Evolutionary conservation across 1,140 invertebrate genomes (phyloP).

Genomic region (Brachionus calyciflorus): DNA sequence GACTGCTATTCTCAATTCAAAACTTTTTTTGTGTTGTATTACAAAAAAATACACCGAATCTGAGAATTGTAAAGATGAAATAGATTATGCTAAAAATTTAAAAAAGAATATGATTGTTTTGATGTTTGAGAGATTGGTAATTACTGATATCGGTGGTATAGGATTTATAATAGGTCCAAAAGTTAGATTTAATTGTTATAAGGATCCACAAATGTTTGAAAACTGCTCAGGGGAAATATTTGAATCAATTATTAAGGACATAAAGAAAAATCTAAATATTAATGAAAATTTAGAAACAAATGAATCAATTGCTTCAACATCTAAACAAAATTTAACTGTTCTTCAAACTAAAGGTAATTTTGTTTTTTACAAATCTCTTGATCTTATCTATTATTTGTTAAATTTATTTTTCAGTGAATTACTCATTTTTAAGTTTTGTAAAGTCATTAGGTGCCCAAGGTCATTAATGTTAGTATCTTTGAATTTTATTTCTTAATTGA

Average conservation of each 20-base stretch:
- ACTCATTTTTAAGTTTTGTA: too few relatives aligned
- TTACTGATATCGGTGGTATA: neutral
- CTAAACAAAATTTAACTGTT: neutral
- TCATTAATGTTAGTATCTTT: too few relatives aligned
- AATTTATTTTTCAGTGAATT: too few relatives aligned
- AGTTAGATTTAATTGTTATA: conserved; percentile 8
- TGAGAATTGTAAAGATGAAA: conserved; percentile 8
- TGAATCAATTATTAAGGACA: neutral
- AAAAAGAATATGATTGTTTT: neutral
- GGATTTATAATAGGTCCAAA: conserved; percentile 8
- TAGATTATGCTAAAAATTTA: conserved; percentile 16
- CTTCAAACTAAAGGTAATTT: neutral
- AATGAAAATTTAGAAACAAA: neutral
- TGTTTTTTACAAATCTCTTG: neutral
- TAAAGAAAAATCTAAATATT: neutral
- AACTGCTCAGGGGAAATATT: neutral
- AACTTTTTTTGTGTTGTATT: neutral
- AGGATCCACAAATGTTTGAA: neutral
- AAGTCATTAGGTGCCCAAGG: too few relatives aligned
- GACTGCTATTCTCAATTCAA: neutral
- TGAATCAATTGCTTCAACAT: neutral
- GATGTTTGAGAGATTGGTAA: conserved; percentile 9
- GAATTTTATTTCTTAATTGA: too few relatives aligned
- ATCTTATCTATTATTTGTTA: too few relatives aligned
- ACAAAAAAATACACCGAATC: neutral